Percentiles rank a stretch among this genome's conserved stretches.
phyloP scores from a whole-genome alignment of 2,113 vertebrate species.

The Rana temporaria region DNA sequence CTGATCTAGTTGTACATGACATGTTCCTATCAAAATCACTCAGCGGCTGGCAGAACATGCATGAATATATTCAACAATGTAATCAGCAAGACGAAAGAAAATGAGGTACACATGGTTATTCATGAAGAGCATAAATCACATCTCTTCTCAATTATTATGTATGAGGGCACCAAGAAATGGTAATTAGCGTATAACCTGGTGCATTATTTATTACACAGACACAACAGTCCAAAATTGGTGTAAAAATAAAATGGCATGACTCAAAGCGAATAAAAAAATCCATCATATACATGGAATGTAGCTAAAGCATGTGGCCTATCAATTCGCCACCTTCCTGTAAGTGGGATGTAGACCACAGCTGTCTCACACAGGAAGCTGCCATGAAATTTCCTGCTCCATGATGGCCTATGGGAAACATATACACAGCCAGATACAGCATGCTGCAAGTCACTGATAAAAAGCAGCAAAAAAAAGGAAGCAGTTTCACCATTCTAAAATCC shows the following conservation, averaged over 20 bases:
- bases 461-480: not conserved
- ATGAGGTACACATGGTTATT: constrained; percentile 10
- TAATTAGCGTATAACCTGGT: too few relatives aligned
- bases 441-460: constrained; percentile 18
- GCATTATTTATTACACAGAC: too few relatives aligned
- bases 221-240: too few relatives aligned
- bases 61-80: constrained; percentile 7
- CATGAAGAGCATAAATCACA: not conserved
- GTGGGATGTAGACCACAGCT: constrained; percentile 41
- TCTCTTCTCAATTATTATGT: not conserved
- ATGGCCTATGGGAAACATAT: constrained; percentile 38
- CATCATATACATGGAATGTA: not conserved
- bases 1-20: not conserved
- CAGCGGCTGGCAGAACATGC: not conserved
- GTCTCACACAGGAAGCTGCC: constrained; percentile 43
- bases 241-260: not conserved
- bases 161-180: too few relatives aligned
- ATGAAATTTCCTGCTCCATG: constrained; percentile 18
- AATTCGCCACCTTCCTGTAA: constrained; percentile 35
- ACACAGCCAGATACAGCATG: constrained; percentile 8
- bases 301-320: not conserved
- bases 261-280: too few relatives aligned
- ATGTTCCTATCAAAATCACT: not conserved
- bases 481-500: not conserved
- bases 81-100: constrained; percentile 22